Evolutionary conservation across 2,888 invertebrate species (phyloP), one percentile per base, ranked within the genome.

Genomic region (Megaustenia siamemsis): DNA sequence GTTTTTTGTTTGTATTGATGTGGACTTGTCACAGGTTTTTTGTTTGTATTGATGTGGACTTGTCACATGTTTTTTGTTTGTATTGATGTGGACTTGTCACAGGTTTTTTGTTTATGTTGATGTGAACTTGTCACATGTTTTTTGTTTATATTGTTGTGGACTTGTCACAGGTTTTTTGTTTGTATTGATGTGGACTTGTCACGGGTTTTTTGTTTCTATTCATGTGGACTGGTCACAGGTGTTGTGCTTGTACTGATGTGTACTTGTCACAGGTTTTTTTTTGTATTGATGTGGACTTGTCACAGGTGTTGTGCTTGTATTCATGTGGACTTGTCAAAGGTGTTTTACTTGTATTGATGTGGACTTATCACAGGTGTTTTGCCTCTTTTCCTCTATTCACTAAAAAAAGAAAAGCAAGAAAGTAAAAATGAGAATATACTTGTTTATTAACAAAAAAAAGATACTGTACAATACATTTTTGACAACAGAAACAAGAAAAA

Each of bases 131-230:
- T 84, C 84, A 49, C 84, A 84, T 68, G 8, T 93, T 93, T 89
- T 93, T 93, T 86, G 87, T 90, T 40, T 90, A 88, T 63, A 84
- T 93, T 45, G 92, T 91, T 84, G 90, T 94, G 12, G 94, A 94
- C 77, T 88, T 93, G 32, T 84, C 84, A 49, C 84, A 84, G 76
- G 84, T 84, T 68, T n/a, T n/a, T 93, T 3, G 92, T 93, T 83
- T 87, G 86, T 1, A 89, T 82, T 4, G 92, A 92, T 5, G 89
- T 89, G 24, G 92, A 93, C 32, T 92, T 91, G 81, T 45, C 88
- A 0, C n/a, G 90, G 85, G 8, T 93, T 93, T 89, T 93, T 93
- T 86, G 87, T 90, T 40, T 90, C 88, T 63, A 84, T 93, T 45
- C 92, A 91, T 84, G 90, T 94, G 12, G 94, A 94, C 77, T 88